Evolutionary conservation across 2,888 invertebrate genomes (phyloP).

Genomic region (Chymomyza caudatula): DNA sequence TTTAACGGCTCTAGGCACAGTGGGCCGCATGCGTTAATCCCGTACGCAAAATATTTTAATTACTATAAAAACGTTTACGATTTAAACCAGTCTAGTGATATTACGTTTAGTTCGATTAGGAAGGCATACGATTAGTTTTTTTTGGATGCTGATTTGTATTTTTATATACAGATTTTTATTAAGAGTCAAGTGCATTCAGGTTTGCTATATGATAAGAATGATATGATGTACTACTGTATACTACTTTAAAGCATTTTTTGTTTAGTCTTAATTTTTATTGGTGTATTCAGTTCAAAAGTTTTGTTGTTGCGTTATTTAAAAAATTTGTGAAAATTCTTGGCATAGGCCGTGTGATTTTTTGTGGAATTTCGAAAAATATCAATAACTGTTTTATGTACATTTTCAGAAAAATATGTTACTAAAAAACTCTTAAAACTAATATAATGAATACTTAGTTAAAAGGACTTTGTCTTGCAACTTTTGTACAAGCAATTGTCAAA

Average conservation of each 20-base stretch:
- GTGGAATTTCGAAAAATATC: not conserved
- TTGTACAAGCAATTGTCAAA: not conserved
- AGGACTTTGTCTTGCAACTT: not conserved
- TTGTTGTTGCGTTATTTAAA: not conserved
- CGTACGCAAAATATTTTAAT: not conserved
- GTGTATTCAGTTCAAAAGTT: not conserved
- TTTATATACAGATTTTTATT: not conserved
- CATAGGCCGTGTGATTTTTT: not conserved
- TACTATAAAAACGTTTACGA: slow-evolving; percentile 24
- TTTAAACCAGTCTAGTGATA: slow-evolving; percentile 74
- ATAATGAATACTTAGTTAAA: not conserved
- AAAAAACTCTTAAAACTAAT: not conserved
- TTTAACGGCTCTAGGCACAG: slow-evolving; percentile 10
- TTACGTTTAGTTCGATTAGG: slow-evolving; percentile 65
- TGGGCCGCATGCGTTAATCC: not conserved
- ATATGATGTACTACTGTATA: not conserved
- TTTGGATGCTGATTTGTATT: slow-evolving; percentile 21
- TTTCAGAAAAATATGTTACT: not conserved
- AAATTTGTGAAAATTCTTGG: not conserved
- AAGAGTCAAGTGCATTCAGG: slow-evolving; percentile 7
- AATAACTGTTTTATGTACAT: not conserved
- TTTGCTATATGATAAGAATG: not conserved
- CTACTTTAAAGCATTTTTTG: not conserved
- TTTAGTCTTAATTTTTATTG: not conserved
- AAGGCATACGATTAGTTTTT: slow-evolving; percentile 7